A percentile compares a stretch with the other conserved stretches of the same genome.
Evolutionary conservation across 2,113 vertebrate species (phyloP).

Genomic region (Tachycineta bicolor): DNA sequence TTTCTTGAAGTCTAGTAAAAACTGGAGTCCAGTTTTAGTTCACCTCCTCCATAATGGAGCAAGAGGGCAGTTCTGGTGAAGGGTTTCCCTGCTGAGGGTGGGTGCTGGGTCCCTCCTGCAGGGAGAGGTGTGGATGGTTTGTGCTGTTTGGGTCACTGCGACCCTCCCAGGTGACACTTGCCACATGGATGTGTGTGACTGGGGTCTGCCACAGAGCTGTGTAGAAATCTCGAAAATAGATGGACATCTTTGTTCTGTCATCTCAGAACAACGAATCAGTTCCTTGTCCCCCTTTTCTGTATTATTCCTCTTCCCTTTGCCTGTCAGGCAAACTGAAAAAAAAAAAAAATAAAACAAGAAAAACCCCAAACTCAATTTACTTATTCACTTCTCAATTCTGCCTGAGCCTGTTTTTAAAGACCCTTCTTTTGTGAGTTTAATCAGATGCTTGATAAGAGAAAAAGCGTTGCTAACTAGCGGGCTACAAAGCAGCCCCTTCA

Average conservation of each 20-base stretch:
- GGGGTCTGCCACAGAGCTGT: not conserved
- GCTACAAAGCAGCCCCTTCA: conserved; percentile 60
- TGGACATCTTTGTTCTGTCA: not conserved
- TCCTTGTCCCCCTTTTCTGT: not conserved
- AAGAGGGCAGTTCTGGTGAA: not conserved
- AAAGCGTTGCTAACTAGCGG: conserved; percentile 46
- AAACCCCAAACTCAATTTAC: not conserved
- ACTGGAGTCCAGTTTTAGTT: not conserved
- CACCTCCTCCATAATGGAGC: not conserved
- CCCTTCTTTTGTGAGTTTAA: conserved; percentile 49
- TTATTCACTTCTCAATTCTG: conserved; percentile 30
- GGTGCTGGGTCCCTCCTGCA: not conserved
- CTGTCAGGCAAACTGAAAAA: not conserved
- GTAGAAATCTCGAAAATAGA: not conserved
- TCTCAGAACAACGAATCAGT: not conserved
- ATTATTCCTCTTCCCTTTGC: not conserved
- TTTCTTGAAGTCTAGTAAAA: not conserved
- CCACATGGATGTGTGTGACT: not conserved
- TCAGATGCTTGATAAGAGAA: conserved; percentile 63
- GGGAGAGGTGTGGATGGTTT: not conserved
- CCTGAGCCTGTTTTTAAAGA: conserved; percentile 1
- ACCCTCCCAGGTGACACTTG: not conserved
- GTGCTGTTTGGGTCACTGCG: not conserved
- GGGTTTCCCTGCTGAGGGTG: not conserved
- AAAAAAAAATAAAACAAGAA: not conserved